A percentile compares a stretch with the other conserved stretches of the same genome.
Evolutionary conservation across 1,140 invertebrate genomes (phyloP).

Genomic region (Diploscapter pachys): DNA sequence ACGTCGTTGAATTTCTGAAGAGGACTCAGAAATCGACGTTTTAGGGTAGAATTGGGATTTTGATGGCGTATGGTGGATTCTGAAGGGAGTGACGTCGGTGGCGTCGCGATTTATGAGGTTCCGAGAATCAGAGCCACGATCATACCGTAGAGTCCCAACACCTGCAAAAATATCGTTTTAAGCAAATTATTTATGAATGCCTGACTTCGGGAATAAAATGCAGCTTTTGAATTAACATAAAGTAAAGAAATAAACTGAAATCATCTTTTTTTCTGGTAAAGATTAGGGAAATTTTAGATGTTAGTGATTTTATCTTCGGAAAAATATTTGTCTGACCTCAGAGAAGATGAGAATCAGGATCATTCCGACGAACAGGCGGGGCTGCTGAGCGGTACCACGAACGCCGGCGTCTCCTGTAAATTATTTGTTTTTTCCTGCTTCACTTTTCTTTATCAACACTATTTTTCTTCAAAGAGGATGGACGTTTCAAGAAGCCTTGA

Average conservation of each 20-base stretch:
- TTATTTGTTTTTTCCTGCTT: no score
- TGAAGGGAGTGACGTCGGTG: neutral
- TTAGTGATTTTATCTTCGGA: conserved; percentile 77
- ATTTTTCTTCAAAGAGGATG: no score
- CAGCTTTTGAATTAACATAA: neutral
- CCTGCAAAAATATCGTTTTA: neutral
- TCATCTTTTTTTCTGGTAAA: neutral
- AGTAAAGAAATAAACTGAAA: conserved; percentile 7
- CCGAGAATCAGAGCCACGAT: conserved; percentile 98
- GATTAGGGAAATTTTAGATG: conserved; percentile 7
- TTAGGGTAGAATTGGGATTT: neutral
- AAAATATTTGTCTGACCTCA: conserved; percentile 98
- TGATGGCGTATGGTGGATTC: conserved; percentile 3
- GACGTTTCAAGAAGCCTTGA: no score
- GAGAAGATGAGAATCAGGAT: conserved; percentile 99
- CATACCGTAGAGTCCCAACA: conserved; percentile 66
- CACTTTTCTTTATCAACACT: no score
- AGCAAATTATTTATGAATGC: conserved; percentile 12
- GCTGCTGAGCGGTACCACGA: conserved; percentile 95
- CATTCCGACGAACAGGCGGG: conserved; percentile 97
- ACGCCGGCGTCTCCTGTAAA: conserved; percentile 89
- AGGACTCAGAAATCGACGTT: neutral
- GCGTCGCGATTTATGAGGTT: conserved; percentile 29
- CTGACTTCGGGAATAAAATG: conserved; percentile 1
- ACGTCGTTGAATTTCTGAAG: neutral